Conservation (phyloP, 2,797 vertebrate species). For the Epinephelus malabaricus region DNA sequence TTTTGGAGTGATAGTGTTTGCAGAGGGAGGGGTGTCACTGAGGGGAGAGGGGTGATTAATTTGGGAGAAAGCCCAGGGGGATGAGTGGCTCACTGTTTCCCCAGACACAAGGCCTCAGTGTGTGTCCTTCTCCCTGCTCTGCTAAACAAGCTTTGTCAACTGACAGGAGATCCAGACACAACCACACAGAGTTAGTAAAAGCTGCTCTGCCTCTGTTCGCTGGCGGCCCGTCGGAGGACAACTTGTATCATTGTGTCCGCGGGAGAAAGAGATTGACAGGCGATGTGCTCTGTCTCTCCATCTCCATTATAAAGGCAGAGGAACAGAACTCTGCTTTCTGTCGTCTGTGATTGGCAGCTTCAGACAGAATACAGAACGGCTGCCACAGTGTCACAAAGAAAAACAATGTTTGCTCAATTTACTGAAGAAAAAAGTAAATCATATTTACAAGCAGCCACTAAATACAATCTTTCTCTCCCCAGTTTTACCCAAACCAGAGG, state of each 20-base stretch:
- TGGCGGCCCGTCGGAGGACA: slow-evolving; percentile 4
- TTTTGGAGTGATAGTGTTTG: slow-evolving; percentile 42
- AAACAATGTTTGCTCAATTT: neutral
- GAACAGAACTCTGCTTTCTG: slow-evolving; percentile 21
- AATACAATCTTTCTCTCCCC: slow-evolving; percentile 7
- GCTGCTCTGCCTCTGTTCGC: slow-evolving; percentile 53
- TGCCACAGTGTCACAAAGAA: neutral
- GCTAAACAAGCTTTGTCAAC: slow-evolving; percentile 66
- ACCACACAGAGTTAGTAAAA: slow-evolving; percentile 52
- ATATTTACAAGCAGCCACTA: neutral
- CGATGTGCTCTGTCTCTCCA: slow-evolving; percentile 20
- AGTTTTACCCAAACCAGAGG: slow-evolving; percentile 85
- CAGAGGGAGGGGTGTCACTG: slow-evolving; percentile 48
- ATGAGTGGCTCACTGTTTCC: slow-evolving; percentile 78
- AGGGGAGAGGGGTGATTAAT: slow-evolving; percentile 68
- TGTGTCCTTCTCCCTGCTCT: slow-evolving; percentile 34
- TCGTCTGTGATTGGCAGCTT: neutral
- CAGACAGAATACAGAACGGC: neutral
- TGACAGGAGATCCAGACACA: slow-evolving; percentile 41
- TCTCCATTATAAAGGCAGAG: slow-evolving; percentile 24
- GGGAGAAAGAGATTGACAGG: slow-evolving; percentile 32
- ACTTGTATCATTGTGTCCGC: slow-evolving; percentile 42
- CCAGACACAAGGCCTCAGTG: slow-evolving; percentile 72
- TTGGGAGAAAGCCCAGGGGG: slow-evolving; percentile 57
- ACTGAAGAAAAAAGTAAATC: neutral